Conservation (phyloP, 2,888 invertebrate species). For the Drosophila parthenogenetica region DNA sequence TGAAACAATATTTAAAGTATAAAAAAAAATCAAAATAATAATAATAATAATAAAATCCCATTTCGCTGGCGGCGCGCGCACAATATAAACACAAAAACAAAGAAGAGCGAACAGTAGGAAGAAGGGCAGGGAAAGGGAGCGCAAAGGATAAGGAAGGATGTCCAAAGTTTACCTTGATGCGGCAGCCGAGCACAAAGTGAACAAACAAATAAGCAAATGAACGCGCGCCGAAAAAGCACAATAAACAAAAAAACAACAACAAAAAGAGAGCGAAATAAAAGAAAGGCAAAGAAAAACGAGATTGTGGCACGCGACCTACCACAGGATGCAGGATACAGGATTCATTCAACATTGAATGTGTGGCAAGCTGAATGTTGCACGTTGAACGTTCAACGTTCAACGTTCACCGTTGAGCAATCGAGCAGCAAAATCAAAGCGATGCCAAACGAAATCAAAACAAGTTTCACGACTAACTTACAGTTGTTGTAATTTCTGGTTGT, state of each 20-base stretch:
- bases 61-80: slow-evolving; percentile 68
- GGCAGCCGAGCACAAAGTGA: slow-evolving; percentile 66
- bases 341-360: slow-evolving; percentile 26
- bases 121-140: background rate
- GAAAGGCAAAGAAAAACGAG: slow-evolving; percentile 42
- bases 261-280: slow-evolving; percentile 14
- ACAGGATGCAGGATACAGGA: slow-evolving; percentile 57
- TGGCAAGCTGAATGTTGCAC: slow-evolving; percentile 11
- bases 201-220: slow-evolving; percentile 80
- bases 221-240: slow-evolving; percentile 76
- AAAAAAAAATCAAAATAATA: slow-evolving; percentile 31
- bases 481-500: slow-evolving; percentile 15
- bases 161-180: slow-evolving; percentile 80
- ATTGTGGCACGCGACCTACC: slow-evolving; percentile 81
- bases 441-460: slow-evolving; percentile 62
- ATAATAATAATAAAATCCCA: slow-evolving; percentile 59
- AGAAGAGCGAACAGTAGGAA: slow-evolving; percentile 27
- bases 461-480: slow-evolving; percentile 59
- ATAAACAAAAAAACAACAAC: slow-evolving; percentile 45
- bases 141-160: slow-evolving; percentile 21
- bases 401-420: slow-evolving; percentile 62
- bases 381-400: background rate
- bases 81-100: slow-evolving; percentile 72
- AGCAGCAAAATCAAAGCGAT: slow-evolving; percentile 76
- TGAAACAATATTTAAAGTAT: slow-evolving; percentile 77